Base-by-base conservation (phyloP, 2,888 invertebrate species). In the Drosophila paracracens region DNA sequence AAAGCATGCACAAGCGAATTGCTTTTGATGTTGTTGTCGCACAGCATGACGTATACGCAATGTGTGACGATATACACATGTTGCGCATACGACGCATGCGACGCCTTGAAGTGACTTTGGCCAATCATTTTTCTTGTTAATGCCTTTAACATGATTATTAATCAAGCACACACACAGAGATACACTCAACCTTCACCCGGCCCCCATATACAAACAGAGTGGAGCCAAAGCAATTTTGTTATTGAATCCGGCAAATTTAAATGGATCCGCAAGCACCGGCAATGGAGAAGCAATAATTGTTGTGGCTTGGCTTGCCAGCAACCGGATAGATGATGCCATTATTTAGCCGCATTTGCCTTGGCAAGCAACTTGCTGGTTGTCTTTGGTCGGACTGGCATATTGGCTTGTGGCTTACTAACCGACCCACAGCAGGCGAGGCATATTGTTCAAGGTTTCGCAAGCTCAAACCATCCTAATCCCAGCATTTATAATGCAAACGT, bases 181-280 rank as follows among this genome's bases (percentile, higher is more conserved):
- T 25, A 70, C 40, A 56, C 27, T 76, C 35, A 52, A 59, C 38
- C 25, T 16, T 57, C 48, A 51, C 31, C 61, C 52, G 64, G 53
- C 31, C 59, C 59, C 38, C 31, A 50, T n/a, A 29, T 31, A 53
- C 61, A 61, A 18, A 31, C 58, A 40, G 59, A 66, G 57, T 63
- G 51, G 59, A 67, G 59, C 59, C 73, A 71, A 62, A 76, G 78
- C 71, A 70, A 82, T 76, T 81, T 70, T 60, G 76, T 69, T 83
- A 83, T 89, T 88, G 86, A 88, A 83, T 80, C 74, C 73, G 70
- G 77, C 85, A 83, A 83, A 83, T 88, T 88, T 88, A 80, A 88
- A 89, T 81, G 83, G 70, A 75, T 80, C 83, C 86, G 53, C 70
- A 74, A 70, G 83, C 71, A 38, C 40, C 62, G 74, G 66, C 81